Percentiles rank a stretch among this genome's conserved stretches.
phyloP scores from a whole-genome alignment of 2,888 invertebrate species.

The Netelia fuscicornis region DNA sequence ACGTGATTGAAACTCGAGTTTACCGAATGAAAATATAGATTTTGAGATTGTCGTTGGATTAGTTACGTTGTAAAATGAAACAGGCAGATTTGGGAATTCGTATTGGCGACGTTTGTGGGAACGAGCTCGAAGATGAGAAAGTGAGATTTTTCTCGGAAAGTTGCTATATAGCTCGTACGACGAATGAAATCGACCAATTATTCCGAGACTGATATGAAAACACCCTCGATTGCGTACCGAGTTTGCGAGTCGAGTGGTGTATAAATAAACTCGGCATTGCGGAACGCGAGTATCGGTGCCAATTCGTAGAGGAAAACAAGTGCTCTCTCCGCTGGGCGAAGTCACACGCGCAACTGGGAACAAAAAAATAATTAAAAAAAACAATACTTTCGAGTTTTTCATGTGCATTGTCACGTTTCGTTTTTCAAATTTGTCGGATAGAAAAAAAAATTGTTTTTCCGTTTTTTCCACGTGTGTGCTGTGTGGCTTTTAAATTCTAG shows the following conservation, averaged over 20 bases:
- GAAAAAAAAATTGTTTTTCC: no score
- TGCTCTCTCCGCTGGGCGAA: constrained; percentile 5
- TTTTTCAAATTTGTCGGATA: no score
- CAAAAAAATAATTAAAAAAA: not conserved
- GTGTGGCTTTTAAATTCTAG: no score
- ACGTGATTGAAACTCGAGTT: no score
- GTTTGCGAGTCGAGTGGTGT: constrained; percentile 2
- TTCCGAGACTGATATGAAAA: constrained; percentile 39
- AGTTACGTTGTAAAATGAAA: no score
- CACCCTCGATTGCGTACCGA: constrained; percentile 32
- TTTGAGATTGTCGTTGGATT: no score
- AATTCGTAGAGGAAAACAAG: constrained; percentile 48
- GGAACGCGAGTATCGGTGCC: constrained; percentile 51
- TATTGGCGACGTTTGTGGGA: no score
- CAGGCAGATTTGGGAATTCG: no score
- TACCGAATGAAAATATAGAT: no score
- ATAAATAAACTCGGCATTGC: constrained; percentile 51
- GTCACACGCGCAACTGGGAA: not conserved
- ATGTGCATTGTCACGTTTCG: no score
- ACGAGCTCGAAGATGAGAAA: not conserved
- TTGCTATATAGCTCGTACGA: not conserved
- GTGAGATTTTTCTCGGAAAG: constrained; percentile 20
- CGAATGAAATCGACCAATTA: constrained; percentile 40
- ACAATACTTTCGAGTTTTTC: not conserved
- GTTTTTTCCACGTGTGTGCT: no score